phyloP scores from a whole-genome alignment of 2,797 vertebrate genomes.

The Sarcophilus harrisii region DNA sequence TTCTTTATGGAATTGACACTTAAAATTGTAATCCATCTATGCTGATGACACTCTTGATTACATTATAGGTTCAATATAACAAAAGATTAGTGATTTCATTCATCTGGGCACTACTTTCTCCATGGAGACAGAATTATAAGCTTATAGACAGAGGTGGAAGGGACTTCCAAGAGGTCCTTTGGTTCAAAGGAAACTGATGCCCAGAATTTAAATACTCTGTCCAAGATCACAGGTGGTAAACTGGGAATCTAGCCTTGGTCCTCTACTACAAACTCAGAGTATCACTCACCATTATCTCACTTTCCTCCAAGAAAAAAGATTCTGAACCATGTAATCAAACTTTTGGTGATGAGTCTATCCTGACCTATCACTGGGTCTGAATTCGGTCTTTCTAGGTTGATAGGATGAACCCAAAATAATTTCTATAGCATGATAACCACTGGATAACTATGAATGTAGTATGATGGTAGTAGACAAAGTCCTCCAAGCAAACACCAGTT shows the following conservation, averaged over 20 bases:
- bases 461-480: background rate
- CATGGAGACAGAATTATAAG: background rate
- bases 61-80: background rate
- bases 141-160: background rate
- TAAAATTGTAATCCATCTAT: slow-evolving; percentile 21
- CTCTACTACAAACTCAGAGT: background rate
- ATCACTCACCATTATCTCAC: background rate
- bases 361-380: background rate
- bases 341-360: background rate
- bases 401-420: background rate
- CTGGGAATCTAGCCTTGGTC: background rate
- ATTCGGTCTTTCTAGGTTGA: background rate
- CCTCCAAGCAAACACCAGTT: background rate
- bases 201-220: background rate
- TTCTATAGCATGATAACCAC: background rate
- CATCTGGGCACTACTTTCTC: background rate
- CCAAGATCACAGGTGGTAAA: background rate
- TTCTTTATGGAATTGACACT: background rate
- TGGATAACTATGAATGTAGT: background rate
- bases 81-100: background rate
- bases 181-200: background rate
- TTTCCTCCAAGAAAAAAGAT: background rate
- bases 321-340: background rate
- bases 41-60: background rate
- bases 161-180: background rate